Conservation (phyloP, 2,113 vertebrate species). For the Oryzias javanicus region DNA sequence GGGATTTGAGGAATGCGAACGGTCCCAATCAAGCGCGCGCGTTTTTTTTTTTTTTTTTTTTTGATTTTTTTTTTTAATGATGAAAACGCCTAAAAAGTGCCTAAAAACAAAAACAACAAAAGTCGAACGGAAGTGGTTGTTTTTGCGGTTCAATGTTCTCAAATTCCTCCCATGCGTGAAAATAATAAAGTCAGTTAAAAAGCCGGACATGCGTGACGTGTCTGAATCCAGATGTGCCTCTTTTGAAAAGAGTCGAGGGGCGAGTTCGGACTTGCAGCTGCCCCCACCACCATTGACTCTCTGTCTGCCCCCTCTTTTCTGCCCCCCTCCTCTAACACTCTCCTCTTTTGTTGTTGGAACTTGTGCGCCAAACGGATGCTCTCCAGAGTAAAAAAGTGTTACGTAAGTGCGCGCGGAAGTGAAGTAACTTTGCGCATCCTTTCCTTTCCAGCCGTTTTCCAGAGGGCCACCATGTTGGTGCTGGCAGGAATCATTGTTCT, state of each 20-base stretch:
- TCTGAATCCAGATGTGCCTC: conserved; percentile 30
- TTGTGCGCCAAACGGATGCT: neutral
- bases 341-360: conserved; percentile 22
- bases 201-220: neutral
- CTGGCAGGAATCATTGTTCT: conserved; percentile 76
- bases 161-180: neutral
- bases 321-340: neutral
- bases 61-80: too few relatives aligned
- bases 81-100: conserved; percentile 22
- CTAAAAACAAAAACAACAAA: neutral
- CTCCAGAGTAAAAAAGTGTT: neutral
- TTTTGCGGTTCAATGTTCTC: too few relatives aligned
- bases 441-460: conserved; percentile 26
- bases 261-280: conserved; percentile 48
- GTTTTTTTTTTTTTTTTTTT: too few relatives aligned
- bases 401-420: conserved; percentile 10
- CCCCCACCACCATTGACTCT: neutral
- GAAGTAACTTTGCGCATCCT: conserved; percentile 34
- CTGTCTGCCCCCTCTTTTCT: neutral
- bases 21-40: conserved; percentile 56
- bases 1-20: neutral
- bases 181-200: neutral
- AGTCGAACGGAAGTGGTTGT: neutral
- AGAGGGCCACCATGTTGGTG: conserved; percentile 75
- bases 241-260: conserved; percentile 19